These are phyloP conservation scores for Caretta caretta DNA, from an alignment of 2,113 vertebrate species.

Conservation along the genomic window DNA sequence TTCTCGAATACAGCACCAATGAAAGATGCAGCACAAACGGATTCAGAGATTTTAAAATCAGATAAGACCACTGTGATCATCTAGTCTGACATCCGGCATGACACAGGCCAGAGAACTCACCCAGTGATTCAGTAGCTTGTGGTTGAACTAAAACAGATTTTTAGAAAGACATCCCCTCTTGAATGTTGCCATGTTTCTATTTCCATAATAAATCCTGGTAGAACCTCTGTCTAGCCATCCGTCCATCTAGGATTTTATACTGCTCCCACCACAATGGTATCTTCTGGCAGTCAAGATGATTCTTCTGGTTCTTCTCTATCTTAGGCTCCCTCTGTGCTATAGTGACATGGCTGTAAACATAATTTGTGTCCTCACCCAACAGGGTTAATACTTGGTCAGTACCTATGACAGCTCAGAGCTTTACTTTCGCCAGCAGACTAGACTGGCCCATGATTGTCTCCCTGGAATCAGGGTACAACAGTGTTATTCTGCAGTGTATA, in stretches of 20 bases:
- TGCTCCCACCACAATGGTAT: conserved; percentile 35
- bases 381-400: conserved; percentile 7
- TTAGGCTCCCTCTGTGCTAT: conserved; percentile 8
- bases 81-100: background rate
- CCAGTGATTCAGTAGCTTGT: background rate
- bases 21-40: background rate
- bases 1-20: background rate
- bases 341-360: background rate
- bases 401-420: background rate
- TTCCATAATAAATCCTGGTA: background rate
- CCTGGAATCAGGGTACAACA: too few species aligned
- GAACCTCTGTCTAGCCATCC: conserved; percentile 30
- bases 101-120: background rate
- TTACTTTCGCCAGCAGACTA: too few species aligned
- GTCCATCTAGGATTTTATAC: conserved; percentile 25
- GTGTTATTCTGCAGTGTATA: rapidly evolving
- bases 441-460: too few species aligned
- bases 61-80: background rate
- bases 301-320: conserved; percentile 55
- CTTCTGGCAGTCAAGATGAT: conserved; percentile 41
- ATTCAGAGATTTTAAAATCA: background rate
- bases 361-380: conserved; percentile 30
- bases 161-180: background rate
- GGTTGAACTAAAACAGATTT: background rate
- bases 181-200: conserved; percentile 14